Percentiles rank a stretch among this genome's conserved stretches.
Conservation (phyloP, 2,113 vertebrate species). For the Rhombomys opimus region DNA sequence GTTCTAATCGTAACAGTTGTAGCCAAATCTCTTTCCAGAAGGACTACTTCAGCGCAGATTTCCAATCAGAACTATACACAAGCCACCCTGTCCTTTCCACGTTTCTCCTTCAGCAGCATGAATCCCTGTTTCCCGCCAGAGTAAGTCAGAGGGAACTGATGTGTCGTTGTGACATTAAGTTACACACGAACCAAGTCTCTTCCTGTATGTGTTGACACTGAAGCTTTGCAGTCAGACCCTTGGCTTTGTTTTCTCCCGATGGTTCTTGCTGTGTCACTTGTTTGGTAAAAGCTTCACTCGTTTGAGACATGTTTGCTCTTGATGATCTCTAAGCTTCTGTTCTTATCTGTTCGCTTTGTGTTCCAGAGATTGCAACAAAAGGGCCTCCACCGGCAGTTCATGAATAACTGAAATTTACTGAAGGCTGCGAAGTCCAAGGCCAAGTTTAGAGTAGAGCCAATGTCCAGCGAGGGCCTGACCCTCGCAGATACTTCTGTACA, state of each 20-base stretch:
- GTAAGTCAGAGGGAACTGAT: neutral
- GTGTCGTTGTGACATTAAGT: neutral
- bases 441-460: neutral
- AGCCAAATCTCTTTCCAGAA: slow-evolving; percentile 8
- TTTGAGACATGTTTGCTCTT: neutral
- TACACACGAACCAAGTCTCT: neutral
- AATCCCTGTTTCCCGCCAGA: neutral
- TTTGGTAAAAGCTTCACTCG: neutral
- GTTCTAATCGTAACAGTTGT: slow-evolving; percentile 35
- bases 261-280: neutral
- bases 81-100: no score
- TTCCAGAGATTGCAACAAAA: neutral
- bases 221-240: neutral
- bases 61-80: slow-evolving; percentile 33
- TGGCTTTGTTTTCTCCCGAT: neutral
- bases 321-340: neutral
- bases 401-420: neutral
- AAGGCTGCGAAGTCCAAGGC: neutral
- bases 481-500: neutral
- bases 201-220: neutral
- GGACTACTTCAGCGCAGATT: neutral
- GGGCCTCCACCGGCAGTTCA: neutral
- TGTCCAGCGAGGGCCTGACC: neutral
- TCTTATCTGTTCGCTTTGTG: neutral
- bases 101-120: neutral